Evolutionary conservation across 2,888 invertebrate genomes (phyloP).

Genomic region (Tanytarsus gracilentus): DNA sequence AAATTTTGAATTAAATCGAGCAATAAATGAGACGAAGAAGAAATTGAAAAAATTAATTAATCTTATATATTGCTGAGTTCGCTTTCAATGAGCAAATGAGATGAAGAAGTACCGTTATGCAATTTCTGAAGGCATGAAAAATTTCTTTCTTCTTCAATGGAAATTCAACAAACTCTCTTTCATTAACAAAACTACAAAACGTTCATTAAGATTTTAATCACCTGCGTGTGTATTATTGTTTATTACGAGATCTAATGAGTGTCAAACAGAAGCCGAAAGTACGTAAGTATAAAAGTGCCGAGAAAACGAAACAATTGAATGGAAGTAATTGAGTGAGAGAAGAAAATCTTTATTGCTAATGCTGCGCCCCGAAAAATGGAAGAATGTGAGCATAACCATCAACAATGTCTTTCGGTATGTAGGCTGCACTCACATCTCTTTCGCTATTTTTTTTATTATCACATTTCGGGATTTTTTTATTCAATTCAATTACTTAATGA

Average conservation of each 20-base stretch:
- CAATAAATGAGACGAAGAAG: background rate
- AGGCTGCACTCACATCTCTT: too few species aligned
- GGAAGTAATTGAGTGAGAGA: too few species aligned
- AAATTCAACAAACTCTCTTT: background rate
- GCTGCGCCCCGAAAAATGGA: too few species aligned
- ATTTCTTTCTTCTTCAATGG: background rate
- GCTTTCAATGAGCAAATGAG: background rate
- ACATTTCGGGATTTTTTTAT: too few species aligned
- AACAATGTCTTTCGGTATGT: too few species aligned
- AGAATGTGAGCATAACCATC: too few species aligned
- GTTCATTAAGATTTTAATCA: background rate
- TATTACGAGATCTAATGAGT: background rate
- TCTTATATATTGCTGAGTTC: background rate
- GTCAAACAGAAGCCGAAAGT: background rate
- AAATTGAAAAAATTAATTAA: background rate
- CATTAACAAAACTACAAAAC: background rate
- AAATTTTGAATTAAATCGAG: too few species aligned
- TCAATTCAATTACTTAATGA: too few species aligned
- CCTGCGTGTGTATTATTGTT: background rate
- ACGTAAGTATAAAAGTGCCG: too few species aligned
- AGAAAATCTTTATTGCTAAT: too few species aligned
- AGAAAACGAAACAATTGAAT: too few species aligned
- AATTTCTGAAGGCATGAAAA: background rate
- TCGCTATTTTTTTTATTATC: too few species aligned
- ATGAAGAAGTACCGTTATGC: background rate